A percentile compares a stretch with the other conserved stretches of the same genome.
phyloP scores from a whole-genome alignment of 2,888 invertebrate species.

The Rutpela maculata region DNA sequence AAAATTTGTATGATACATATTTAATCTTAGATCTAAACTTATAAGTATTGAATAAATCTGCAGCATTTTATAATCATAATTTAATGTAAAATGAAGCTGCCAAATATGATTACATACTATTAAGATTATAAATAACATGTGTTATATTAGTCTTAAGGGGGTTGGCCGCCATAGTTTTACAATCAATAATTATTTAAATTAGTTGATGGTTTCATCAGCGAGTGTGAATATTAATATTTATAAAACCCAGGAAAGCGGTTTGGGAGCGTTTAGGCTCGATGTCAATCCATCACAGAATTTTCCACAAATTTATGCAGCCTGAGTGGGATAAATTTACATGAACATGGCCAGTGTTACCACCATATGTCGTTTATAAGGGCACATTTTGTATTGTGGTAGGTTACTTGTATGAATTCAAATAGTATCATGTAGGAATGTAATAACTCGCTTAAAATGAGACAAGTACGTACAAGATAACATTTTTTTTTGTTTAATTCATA shows the following conservation, averaged over 20 bases:
- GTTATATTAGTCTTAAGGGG: too few relatives aligned
- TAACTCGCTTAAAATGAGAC: constrained; percentile 1
- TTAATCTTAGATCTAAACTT: too few relatives aligned
- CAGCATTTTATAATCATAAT: too few relatives aligned
- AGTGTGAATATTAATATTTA: background rate
- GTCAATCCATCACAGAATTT: constrained; percentile 11
- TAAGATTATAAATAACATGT: too few relatives aligned
- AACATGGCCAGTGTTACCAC: constrained; percentile 48
- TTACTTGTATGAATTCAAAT: constrained; percentile 51
- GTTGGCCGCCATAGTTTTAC: too few relatives aligned
- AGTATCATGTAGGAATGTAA: constrained; percentile 30
- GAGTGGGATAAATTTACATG: constrained; percentile 48
- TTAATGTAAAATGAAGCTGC: too few relatives aligned
- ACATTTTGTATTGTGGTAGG: constrained; percentile 45
- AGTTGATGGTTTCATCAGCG: background rate
- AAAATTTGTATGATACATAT: too few relatives aligned
- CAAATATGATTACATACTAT: too few relatives aligned
- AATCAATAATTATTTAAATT: background rate
- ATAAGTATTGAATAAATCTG: too few relatives aligned
- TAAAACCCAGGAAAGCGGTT: constrained; percentile 10
- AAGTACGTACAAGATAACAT: background rate
- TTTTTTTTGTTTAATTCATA: too few relatives aligned
- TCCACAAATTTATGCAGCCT: constrained; percentile 49
- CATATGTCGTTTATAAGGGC: constrained; percentile 48
- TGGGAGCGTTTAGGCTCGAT: background rate